A percentile compares a stretch with the other conserved stretches of the same genome.
Conservation (phyloP, 2,113 vertebrate genomes). For the Petaurus breviceps region DNA sequence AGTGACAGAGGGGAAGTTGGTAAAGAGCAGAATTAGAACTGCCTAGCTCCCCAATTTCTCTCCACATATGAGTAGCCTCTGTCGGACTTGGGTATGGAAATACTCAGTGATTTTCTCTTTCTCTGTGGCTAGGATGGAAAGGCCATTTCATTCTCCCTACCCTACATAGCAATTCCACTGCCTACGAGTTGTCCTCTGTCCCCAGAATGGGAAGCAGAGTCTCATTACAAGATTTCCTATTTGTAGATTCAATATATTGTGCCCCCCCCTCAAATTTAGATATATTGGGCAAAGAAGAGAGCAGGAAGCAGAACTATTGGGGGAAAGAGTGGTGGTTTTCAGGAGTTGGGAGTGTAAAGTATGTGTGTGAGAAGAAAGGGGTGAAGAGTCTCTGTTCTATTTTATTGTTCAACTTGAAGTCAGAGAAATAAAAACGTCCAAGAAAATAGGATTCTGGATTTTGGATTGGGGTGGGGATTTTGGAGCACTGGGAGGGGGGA, state of each 20-base stretch:
- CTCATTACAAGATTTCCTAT: background rate
- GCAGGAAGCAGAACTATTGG: background rate
- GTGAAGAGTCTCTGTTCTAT: slow-evolving; percentile 31
- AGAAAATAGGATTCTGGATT: slow-evolving; percentile 50
- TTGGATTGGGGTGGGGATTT: background rate
- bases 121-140: background rate
- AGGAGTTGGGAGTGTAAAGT: background rate
- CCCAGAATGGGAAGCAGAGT: background rate
- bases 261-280: slow-evolving; percentile 9
- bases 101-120: slow-evolving; percentile 47
- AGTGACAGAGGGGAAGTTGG: background rate
- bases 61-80: background rate
- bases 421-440: slow-evolving; percentile 57
- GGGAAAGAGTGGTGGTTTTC: background rate
- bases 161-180: background rate
- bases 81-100: background rate
- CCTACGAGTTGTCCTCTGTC: background rate
- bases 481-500: slow-evolving; percentile 56
- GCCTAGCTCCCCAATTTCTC: background rate
- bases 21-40: background rate
- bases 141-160: background rate
- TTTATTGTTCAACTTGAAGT: slow-evolving; percentile 56
- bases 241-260: background rate
- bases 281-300: slow-evolving; percentile 23
- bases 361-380: background rate